Evolutionary conservation across 2,797 vertebrate species (phyloP).

Genomic region (Gambusia yucatana): DNA sequence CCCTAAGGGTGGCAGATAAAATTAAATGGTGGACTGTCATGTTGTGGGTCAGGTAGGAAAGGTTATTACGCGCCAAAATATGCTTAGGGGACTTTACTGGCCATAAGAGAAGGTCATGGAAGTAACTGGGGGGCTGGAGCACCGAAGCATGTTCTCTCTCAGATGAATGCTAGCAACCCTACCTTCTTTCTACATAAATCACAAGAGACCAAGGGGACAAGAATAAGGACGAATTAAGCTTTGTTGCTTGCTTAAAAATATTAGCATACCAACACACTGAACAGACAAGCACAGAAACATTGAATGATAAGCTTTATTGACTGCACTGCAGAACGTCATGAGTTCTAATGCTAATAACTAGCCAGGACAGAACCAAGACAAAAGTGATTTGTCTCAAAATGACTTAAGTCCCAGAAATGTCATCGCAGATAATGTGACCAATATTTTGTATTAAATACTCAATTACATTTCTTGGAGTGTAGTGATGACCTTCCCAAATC

Average conservation of each 20-base stretch:
- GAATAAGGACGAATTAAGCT: not conserved
- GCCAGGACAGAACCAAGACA: not conserved
- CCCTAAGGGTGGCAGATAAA: constrained; percentile 67
- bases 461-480: not conserved
- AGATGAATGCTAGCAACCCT: constrained; percentile 43
- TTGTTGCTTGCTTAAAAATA: constrained; percentile 30
- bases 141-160: constrained; percentile 48
- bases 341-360: not conserved
- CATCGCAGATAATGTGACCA: not conserved
- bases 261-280: not conserved
- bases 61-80: constrained; percentile 74
- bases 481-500: not conserved
- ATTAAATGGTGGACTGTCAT: constrained; percentile 63
- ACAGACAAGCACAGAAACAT: constrained; percentile 8
- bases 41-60: constrained; percentile 74
- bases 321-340: not conserved
- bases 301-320: not conserved
- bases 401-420: not conserved
- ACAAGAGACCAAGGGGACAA: constrained; percentile 10
- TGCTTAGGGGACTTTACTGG: constrained; percentile 68
- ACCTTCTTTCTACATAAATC: constrained; percentile 15
- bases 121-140: constrained; percentile 54
- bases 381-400: not conserved
- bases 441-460: not conserved
- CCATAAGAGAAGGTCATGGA: constrained; percentile 75